Conservation (phyloP, 2,888 invertebrate genomes). For the Linnaemya vulpina region DNA sequence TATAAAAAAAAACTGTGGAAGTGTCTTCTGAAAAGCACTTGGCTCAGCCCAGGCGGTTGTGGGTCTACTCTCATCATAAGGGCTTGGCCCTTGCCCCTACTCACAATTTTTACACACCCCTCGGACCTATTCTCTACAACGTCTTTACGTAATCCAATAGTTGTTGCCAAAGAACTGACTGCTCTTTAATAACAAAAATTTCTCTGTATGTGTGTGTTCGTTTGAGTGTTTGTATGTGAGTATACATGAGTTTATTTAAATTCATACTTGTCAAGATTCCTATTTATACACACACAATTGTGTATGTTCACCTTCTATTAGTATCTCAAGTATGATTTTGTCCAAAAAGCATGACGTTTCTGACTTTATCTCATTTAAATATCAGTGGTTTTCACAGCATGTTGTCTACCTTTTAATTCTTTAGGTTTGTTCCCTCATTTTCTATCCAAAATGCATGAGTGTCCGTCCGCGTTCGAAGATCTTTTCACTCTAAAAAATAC, state of each 20-base stretch:
- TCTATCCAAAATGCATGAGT: constrained; percentile 25
- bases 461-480: constrained; percentile 28
- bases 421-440: constrained; percentile 16
- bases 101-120: neutral
- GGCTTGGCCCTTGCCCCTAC: too few relatives aligned
- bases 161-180: neutral
- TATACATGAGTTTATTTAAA: neutral
- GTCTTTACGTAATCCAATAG: neutral
- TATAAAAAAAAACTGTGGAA: too few relatives aligned
- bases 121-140: neutral
- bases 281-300: neutral
- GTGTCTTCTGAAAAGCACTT: too few relatives aligned
- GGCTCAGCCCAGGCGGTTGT: too few relatives aligned
- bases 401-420: constrained; percentile 57
- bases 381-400: constrained; percentile 69
- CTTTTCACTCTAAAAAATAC: constrained; percentile 27
- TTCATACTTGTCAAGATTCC: neutral
- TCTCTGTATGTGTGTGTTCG: neutral
- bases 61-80: too few relatives aligned
- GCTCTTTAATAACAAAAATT: too few relatives aligned
- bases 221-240: too few relatives aligned
- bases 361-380: constrained; percentile 71
- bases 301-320: constrained; percentile 28
- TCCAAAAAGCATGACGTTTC: constrained; percentile 70
- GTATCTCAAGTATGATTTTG: constrained; percentile 69